Base-by-base conservation (phyloP, 2,113 vertebrate genomes). In the Hirundichthys speculiger region DNA sequence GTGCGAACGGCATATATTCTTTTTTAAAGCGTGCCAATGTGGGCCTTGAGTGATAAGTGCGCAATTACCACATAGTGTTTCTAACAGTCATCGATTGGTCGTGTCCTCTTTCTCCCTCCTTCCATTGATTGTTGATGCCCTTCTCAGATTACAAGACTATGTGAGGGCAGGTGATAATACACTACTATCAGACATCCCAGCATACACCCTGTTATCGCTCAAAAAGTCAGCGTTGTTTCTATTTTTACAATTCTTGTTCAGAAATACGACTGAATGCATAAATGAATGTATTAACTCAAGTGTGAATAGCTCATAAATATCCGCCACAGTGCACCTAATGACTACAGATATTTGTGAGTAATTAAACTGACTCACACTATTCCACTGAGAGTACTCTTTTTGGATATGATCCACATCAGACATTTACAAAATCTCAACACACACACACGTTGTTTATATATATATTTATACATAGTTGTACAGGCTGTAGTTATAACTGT, bases 51-150 rank as follows among this genome's bases (percentile, higher is more conserved):
- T 82, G 86, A 90, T 88, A 87, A 88, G 79, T 85, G 65, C 51
- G 68, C 79, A 86, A 84, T 88, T 87, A 80, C 74, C 24, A 18
- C 20, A 42, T 54, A n/a, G n/a, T 63, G 73, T 89, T 85, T 81
- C 73, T 73, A 76, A 82, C 84, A 62, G 82, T 27, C 70, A 90
- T 89, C 64, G 86, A 91, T 86, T 73, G 65, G 25, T 69, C 83
- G 67, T 80, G 77, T 88, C 82, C 78, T 88, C 84, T 81, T 84
- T 73, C 73, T 73, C 55, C 72, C 75, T 82, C 75, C 51, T 41
- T 54, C 27, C 75, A 89, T 86, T 80, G 87, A 91, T 88, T 81
- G 83, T 77, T 84, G 86, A 90, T 86, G 79, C 51, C 20, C 9
- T 66, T 73, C 73, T 83, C 59, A 86, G 89, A 86, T 89, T 88